Evolutionary conservation across 2,113 vertebrate genomes (phyloP), one percentile per base, ranked within the genome.

Genomic region (Natator depressus): DNA sequence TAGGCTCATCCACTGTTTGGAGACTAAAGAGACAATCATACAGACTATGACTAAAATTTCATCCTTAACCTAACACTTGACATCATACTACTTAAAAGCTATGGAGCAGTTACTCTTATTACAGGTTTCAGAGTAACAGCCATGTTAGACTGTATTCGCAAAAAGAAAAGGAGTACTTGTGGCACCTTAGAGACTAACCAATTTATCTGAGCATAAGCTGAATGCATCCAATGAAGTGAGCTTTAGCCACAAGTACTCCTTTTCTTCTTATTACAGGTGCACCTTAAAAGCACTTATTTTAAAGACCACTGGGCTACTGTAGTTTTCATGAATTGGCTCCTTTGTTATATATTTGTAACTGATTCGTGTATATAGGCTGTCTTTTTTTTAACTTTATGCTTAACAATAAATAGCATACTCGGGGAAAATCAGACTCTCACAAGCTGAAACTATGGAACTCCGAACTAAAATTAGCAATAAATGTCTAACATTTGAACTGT

Each of bases 11-110:
- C 19, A 38, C 20, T 53, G 81, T 76, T 12, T 10, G 38, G 49
- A 80, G 78, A 27, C 31, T 47, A 27, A 16, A 78, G 42, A 47
- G 24, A 25, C 42, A 14, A 78, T 29, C 42, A 46, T 25, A 12
- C 80, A 13, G 0, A 6, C 24, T 78, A n/a, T n/a, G n/a, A n/a
- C n/a, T 84, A 95, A 87, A 57, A 59, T 84, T 76, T 25, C 83
- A 42, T 24, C 88, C 91, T 82, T 76, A 72, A 85, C 91, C 94
- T 94, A 94, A 95, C 94, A 95, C 51, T 87, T 57, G 24, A 46
- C 55, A 80, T 82, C 46, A 1, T 72, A 51, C 55, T 82, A 84
- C n/a, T 1, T 3, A 0, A 12, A 89, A 86, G 85, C 62, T 85
- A 69, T 35, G 35, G 35, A 55, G 27, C 90, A 91, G 93, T 89